Base-by-base conservation (phyloP, 2,888 invertebrate genomes). In the Kuschelorhynchus macadamiae region DNA sequence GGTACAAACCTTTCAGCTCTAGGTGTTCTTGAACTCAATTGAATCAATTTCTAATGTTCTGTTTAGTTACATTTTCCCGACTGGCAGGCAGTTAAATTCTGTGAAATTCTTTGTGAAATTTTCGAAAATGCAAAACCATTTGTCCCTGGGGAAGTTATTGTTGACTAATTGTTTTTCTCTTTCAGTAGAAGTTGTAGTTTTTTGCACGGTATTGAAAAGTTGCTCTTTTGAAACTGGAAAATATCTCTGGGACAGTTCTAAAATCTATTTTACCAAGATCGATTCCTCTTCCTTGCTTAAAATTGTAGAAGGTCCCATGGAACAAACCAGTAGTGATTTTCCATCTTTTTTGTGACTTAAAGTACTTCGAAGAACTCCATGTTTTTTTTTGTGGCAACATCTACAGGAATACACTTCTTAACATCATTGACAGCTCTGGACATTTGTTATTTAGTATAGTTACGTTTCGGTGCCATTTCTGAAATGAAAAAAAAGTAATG, bases 231-330 rank as follows among this genome's bases (percentile, higher is more conserved):
- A n/a, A n/a, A n/a, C n/a, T n/a, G 25, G 25, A 25, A 25, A 25
- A 25, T 25, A 32, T 12, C 50, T 50, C 32, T 50, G 32, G n/a
- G n/a, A n/a, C n/a, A n/a, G n/a, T n/a, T n/a, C 16, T 41, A 41
- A 41, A 41, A 41, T 41, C 41, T 8, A 41, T 41, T 41, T 41
- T 16, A n/a, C 41, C 16, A 50, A 50, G 16, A 50, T 2, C 12
- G 32, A 11, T 30, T 30, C 50, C 32, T 50, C 50, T 30, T 50
- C 25, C n/a, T 30, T n/a, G 14, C 30, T 30, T n/a, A 50, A 14
- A 50, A 50, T 30, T 30, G 50, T 50, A 50, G 50, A 25, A 30
- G 32, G 30, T 9, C 50, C 41, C 41, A 41, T 41, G 16, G 41
- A 41, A 41, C 41, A 41, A 41, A 41, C 12, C 7, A 25, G 25